A percentile compares a stretch with the other conserved stretches of the same genome.
Conservation (phyloP, 2,888 invertebrate genomes). For the Noctua comes region DNA sequence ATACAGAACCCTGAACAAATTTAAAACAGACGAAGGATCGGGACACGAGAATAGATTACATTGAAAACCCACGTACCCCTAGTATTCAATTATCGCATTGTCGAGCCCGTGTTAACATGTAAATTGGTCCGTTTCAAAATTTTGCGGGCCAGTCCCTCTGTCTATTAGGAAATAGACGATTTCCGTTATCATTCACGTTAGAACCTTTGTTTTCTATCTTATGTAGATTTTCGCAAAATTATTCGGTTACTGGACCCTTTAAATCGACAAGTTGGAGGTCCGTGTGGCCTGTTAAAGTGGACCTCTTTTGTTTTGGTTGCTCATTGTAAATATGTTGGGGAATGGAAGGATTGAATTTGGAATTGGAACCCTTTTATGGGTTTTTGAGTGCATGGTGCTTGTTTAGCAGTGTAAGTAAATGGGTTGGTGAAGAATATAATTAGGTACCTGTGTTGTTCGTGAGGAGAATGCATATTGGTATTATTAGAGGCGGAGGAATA, state of each 20-base stretch:
- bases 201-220: slow-evolving; percentile 82
- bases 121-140: slow-evolving; percentile 85
- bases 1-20: slow-evolving; percentile 66
- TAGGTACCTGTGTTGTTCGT: background rate
- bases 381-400: slow-evolving; percentile 30
- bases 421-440: slow-evolving; percentile 14
- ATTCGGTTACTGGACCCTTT: slow-evolving; percentile 74
- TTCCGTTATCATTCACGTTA: slow-evolving; percentile 83
- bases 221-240: slow-evolving; percentile 78
- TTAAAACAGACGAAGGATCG: slow-evolving; percentile 77
- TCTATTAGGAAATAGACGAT: slow-evolving; percentile 86
- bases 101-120: slow-evolving; percentile 83
- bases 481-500: background rate
- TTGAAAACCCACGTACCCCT: slow-evolving; percentile 67
- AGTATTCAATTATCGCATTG: slow-evolving; percentile 85
- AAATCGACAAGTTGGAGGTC: slow-evolving; percentile 75
- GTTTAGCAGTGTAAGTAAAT: slow-evolving; percentile 29
- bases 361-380: slow-evolving; percentile 13
- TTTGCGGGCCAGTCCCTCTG: slow-evolving; percentile 76
- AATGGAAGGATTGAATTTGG: slow-evolving; percentile 52
- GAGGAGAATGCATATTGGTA: background rate
- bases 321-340: slow-evolving; percentile 63
- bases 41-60: slow-evolving; percentile 78
- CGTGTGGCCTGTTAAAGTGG: slow-evolving; percentile 62
- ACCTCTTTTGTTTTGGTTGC: slow-evolving; percentile 59